Evolutionary conservation across 2,797 vertebrate genomes (phyloP).

Genomic region (Sciaenops ocellatus): DNA sequence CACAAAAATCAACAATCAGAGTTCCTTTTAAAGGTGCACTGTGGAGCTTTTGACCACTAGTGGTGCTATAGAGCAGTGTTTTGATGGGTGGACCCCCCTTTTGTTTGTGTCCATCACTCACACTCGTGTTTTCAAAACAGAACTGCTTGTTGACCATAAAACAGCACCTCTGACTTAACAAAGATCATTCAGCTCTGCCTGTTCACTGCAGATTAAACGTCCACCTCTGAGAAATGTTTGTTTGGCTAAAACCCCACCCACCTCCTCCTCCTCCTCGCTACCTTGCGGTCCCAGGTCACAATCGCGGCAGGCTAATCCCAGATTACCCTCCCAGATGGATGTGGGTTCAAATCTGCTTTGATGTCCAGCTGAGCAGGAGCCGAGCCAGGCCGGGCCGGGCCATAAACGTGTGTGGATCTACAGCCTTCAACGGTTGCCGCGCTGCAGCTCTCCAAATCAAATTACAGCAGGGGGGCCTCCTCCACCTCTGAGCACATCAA

Average conservation of each 20-base stretch:
- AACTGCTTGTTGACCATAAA: background rate
- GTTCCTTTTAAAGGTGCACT: background rate
- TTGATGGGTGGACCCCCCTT: background rate
- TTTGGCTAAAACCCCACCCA: background rate
- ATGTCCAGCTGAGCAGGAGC: conserved; percentile 19
- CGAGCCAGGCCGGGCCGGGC: background rate
- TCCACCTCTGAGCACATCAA: conserved; percentile 13
- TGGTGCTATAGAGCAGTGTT: conserved; percentile 1
- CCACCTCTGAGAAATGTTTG: background rate
- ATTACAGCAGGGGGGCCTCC: background rate
- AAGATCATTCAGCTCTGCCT: background rate
- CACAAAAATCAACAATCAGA: background rate
- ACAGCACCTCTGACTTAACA: no score
- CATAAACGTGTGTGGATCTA: conserved; percentile 5
- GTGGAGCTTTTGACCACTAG: conserved; percentile 4
- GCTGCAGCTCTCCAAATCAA: background rate
- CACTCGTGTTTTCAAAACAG: background rate
- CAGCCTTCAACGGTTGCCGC: background rate
- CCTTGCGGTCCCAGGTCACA: conserved; percentile 28
- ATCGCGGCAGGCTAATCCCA: conserved; percentile 55
- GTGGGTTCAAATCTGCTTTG: conserved; percentile 36
- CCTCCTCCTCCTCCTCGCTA: conserved; percentile 11
- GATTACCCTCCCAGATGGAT: conserved; percentile 54
- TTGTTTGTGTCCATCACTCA: background rate
- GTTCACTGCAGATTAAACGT: background rate